Base-by-base conservation (phyloP, 2,888 invertebrate species). In the Tinea trinotella region DNA sequence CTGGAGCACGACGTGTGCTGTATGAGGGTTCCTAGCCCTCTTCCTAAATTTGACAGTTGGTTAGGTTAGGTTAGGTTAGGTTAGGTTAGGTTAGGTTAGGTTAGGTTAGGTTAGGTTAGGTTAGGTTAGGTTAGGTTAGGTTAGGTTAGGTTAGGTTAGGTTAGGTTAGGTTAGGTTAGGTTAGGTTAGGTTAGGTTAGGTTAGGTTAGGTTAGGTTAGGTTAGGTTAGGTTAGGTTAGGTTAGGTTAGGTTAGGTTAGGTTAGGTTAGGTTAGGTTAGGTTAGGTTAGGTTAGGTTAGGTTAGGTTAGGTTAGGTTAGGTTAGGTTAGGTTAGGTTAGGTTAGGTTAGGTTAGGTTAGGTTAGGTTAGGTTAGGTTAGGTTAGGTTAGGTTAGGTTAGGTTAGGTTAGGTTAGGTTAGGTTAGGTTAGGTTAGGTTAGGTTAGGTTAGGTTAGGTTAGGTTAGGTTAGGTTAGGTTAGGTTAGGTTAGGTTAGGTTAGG, bases 101-200 rank as follows among this genome's bases (percentile, higher is more conserved):
- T 54, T 54, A 46, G 54, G 54, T 54, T 54, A 46, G 54, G 54
- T 54, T 54, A 46, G 54, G 54, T 54, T 54, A 46, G 54, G 54
- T 54, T 54, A 46, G 54, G 54, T 54, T 54, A 46, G 54, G 54
- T 54, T 54, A 46, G 54, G 54, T 54, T 54, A 46, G 54, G 54
- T 54, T 54, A 46, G 54, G 54, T 54, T 54, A 46, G 54, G 54
- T 54, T 54, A 24, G 49, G 54, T 46, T 54, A 24, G 49, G 54
- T 46, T 54, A 46, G 44, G 44, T 44, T 44, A 12, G 54, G 46
- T 54, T 48, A 46, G 54, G 54, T 54, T 54, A 46, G 54, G 54
- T 54, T 54, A 46, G 54, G 54, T 54, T 54, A 46, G 54, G 54
- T 54, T 54, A 46, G 54, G 54, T 54, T 54, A 46, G 54, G 54